phyloP scores from a whole-genome alignment of 2,797 vertebrate genomes.

The Paratrypauchen microcephalus region DNA sequence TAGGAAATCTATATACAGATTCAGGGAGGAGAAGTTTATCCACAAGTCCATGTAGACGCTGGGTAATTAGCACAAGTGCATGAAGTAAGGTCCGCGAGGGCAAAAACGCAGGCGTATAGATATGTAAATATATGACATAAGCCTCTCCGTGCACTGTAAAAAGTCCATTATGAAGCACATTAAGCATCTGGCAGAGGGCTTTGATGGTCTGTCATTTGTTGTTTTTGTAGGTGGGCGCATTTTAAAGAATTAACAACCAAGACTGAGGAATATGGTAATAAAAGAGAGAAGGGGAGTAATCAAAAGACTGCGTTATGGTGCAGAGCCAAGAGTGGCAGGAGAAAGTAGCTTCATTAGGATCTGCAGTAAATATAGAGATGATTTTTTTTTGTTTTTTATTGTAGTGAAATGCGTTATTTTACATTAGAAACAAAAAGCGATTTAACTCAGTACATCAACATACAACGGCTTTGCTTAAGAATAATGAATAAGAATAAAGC shows the following conservation, averaged over 20 bases:
- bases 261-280: slow-evolving; percentile 48
- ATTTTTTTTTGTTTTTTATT: neutral
- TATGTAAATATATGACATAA: slow-evolving; percentile 39
- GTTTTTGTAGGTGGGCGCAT: slow-evolving; percentile 32
- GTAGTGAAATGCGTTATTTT: neutral
- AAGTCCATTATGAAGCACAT: slow-evolving; percentile 30
- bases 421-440: neutral
- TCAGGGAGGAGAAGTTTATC: slow-evolving; percentile 35
- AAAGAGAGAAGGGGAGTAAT: slow-evolving; percentile 39
- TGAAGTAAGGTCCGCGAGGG: slow-evolving; percentile 16
- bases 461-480: neutral
- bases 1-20: slow-evolving; percentile 25
- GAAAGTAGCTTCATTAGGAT: slow-evolving; percentile 40
- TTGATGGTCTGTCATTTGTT: slow-evolving; percentile 57
- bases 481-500: too few species aligned
- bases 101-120: slow-evolving; percentile 4
- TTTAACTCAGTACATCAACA: neutral
- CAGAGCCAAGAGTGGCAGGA: slow-evolving; percentile 29
- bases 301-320: slow-evolving; percentile 39
- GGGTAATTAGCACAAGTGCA: slow-evolving; percentile 44
- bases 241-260: slow-evolving; percentile 44
- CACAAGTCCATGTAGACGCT: slow-evolving; percentile 24
- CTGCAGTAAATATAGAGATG: neutral
- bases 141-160: slow-evolving; percentile 48
- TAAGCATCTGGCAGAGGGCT: slow-evolving; percentile 41